A percentile compares a stretch with the other conserved stretches of the same genome.
Evolutionary conservation across 2,888 invertebrate genomes (phyloP).

Genomic region (Agonopterix heracliana): DNA sequence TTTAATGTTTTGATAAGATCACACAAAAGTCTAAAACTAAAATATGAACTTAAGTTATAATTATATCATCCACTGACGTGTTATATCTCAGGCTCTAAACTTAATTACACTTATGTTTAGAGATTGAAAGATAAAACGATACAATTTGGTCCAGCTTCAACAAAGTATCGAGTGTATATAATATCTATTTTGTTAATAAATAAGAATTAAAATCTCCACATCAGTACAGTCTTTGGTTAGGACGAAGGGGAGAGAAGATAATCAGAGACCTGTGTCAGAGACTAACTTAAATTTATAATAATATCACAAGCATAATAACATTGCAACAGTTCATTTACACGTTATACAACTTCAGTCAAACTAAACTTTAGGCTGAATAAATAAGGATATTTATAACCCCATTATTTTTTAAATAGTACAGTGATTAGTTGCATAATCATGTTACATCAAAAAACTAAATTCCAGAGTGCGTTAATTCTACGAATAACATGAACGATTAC

Average conservation of each 20-base stretch:
- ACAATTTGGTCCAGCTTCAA: constrained; percentile 70
- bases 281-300: constrained; percentile 60
- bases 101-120: constrained; percentile 11
- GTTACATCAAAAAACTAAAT: constrained; percentile 23
- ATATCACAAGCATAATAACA: constrained; percentile 69
- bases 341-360: constrained; percentile 30
- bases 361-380: constrained; percentile 7
- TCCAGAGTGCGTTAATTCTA: constrained; percentile 34
- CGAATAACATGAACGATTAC: constrained; percentile 7
- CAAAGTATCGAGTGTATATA: constrained; percentile 20
- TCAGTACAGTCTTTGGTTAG: constrained; percentile 73
- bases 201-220: constrained; percentile 46
- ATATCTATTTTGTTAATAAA: constrained; percentile 38
- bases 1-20: constrained; percentile 44
- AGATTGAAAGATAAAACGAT: constrained; percentile 29
- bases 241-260: constrained; percentile 67
- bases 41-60: constrained; percentile 22
- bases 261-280: constrained; percentile 54
- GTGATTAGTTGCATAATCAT: too few relatives aligned
- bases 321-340: constrained; percentile 33
- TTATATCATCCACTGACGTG: constrained; percentile 36
- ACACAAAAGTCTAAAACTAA: constrained; percentile 47
- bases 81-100: constrained; percentile 23
- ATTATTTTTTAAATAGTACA: background rate
- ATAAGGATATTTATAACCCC: too few relatives aligned